Evolutionary conservation across 2,113 vertebrate genomes (phyloP), one percentile per base, ranked within the genome.

Genomic region (Hippocampus guttulatus): DNA sequence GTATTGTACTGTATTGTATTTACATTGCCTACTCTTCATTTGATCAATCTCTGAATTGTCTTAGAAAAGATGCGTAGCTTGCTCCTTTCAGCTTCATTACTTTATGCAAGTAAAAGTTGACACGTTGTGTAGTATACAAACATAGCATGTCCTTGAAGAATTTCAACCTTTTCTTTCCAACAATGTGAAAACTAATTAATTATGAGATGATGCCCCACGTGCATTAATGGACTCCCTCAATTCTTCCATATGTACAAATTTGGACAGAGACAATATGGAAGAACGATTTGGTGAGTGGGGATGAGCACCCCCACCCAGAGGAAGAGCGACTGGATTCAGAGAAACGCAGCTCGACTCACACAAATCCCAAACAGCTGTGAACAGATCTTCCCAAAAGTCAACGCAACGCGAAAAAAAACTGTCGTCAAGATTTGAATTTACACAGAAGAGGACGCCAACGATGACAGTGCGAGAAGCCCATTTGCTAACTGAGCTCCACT

Each of bases 401-500:
- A 16, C 5, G 8, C 2, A 47, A 47, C 40, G n/a, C 18, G 21
- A 15, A 61, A 61, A 55, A 21, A 62, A 45, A 23, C 40, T 15
- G 5, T 16, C 41, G 21, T 64, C 40, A 18, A 12, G 41, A 9
- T 47, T 18, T 10, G n/a, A 23, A 9, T 25, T 47, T 27, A 47
- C 23, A 25, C 43, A 9, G 14, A 18, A 40, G 20, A 15, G 62
- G 12, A 2, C 25, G 15, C 43, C 43, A 65, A 65, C 41, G 41
- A 65, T 65, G 64, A 65, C 43, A 21, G 43, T 47, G 43, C 41
- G 12, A 65, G 15, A n/a, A 40, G n/a, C 25, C 15, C 1, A 65
- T 49, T 40, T 47, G 85, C 86, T 81, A 86, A 71, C 73, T 8
- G 79, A 84, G 82, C 75, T 58, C 73, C 76, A 84, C 82, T 65